Evolutionary conservation across 2,888 invertebrate genomes (phyloP).

Genomic region (Eilema sororculum): DNA sequence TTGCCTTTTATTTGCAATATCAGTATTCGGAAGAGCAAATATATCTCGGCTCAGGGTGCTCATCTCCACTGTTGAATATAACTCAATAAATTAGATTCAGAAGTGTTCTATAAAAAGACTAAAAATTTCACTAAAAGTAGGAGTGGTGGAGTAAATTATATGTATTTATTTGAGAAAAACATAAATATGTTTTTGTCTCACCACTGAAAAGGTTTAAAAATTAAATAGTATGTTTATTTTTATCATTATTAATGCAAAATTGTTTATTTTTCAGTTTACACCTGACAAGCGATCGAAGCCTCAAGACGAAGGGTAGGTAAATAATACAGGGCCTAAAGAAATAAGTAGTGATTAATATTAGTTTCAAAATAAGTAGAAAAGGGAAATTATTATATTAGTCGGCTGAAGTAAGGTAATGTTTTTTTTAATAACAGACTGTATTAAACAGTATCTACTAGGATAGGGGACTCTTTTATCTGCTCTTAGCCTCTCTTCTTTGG

Average conservation of each 20-base stretch:
- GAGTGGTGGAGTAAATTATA: too few species aligned
- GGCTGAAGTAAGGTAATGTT: too few species aligned
- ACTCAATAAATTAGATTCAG: background rate
- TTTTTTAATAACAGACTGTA: too few species aligned
- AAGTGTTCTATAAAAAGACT: background rate
- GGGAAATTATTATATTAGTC: too few species aligned
- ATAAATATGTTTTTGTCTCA: too few species aligned
- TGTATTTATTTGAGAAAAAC: too few species aligned
- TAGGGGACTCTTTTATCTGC: too few species aligned
- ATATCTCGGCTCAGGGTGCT: background rate
- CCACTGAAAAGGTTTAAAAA: too few species aligned
- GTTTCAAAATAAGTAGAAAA: too few species aligned
- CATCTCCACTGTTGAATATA: background rate
- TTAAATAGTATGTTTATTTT: background rate
- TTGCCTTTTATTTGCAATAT: background rate
- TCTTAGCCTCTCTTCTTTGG: too few species aligned
- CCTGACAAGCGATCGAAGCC: background rate
- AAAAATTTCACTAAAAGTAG: background rate
- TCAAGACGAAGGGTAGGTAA: conserved; percentile 16
- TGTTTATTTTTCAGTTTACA: conserved; percentile 16
- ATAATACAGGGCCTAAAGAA: background rate
- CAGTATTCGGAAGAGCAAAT: background rate
- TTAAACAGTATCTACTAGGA: too few species aligned
- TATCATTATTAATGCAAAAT: background rate
- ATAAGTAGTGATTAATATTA: too few species aligned